Evolutionary conservation across 2,888 invertebrate species (phyloP).

Genomic region (Lasioglossum figueresi): DNA sequence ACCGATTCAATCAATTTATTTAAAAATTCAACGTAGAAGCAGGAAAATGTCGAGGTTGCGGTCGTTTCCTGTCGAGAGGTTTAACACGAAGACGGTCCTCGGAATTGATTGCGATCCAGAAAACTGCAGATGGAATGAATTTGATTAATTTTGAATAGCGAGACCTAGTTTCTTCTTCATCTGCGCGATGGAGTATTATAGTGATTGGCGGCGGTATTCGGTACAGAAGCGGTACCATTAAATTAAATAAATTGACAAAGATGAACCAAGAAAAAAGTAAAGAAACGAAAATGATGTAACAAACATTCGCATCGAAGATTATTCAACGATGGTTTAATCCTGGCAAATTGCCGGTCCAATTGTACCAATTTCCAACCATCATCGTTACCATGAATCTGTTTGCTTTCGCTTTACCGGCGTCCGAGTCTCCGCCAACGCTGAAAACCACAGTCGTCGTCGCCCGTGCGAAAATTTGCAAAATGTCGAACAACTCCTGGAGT

Average conservation of each 20-base stretch:
- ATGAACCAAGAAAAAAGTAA: neutral
- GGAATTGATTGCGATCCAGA: slow-evolving; percentile 22
- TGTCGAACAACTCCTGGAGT: neutral
- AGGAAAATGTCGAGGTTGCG: neutral
- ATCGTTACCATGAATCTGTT: neutral
- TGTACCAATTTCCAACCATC: slow-evolving; percentile 1
- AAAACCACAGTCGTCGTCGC: neutral
- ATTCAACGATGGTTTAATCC: neutral
- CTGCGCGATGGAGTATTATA: neutral
- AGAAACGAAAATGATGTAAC: neutral
- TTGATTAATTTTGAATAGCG: slow-evolving; percentile 24
- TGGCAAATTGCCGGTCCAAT: neutral
- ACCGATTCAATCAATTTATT: slow-evolving; percentile 17
- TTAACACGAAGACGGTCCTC: neutral
- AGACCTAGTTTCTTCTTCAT: neutral
- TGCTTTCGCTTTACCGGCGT: neutral
- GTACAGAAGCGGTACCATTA: neutral
- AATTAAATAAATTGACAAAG: neutral
- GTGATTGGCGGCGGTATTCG: neutral
- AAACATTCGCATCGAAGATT: neutral
- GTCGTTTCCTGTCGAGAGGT: neutral
- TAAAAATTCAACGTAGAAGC: neutral
- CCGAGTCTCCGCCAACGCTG: neutral
- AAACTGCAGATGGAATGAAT: slow-evolving; percentile 15
- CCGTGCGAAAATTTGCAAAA: neutral